These are phyloP conservation scores for Palloptera scutellata DNA, from an alignment of 2,888 invertebrate genomes.

Conservation along the genomic window DNA sequence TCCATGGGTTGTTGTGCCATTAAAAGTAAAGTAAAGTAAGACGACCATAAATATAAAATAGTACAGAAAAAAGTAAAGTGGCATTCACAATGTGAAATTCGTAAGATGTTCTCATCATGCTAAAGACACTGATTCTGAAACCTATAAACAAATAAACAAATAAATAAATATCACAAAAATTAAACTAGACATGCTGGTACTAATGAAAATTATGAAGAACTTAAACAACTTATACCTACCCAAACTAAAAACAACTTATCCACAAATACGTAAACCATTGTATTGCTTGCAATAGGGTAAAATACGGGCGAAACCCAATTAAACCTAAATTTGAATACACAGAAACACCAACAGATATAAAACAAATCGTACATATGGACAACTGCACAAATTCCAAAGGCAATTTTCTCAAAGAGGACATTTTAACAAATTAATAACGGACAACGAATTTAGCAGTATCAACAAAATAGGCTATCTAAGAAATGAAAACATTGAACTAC, in stretches of 20 bases:
- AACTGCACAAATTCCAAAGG: neutral
- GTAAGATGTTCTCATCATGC: neutral
- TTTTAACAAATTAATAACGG: neutral
- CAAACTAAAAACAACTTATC: neutral
- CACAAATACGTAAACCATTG: neutral
- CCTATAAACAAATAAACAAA: no score
- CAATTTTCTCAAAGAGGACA: slow-evolving; percentile 8
- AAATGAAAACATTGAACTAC: slow-evolving; percentile 5
- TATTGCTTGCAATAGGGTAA: neutral
- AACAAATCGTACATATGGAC: neutral
- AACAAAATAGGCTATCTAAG: slow-evolving; percentile 6
- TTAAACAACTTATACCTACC: neutral
- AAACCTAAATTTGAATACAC: neutral
- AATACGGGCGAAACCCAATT: neutral
- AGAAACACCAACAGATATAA: slow-evolving; percentile 8
- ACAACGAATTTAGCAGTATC: slow-evolving; percentile 4
- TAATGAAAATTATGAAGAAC: neutral
- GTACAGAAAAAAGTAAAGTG: neutral
- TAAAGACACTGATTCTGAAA: neutral
- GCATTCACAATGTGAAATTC: neutral
- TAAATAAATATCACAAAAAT: no score
- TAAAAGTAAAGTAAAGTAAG: no score
- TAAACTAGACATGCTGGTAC: no score
- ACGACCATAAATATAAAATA: slow-evolving; percentile 1
- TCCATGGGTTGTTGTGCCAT: no score